Percentiles rank a stretch among this genome's conserved stretches.
Conservation (phyloP, 1,140 invertebrate species). For the Steinernema feltiae region DNA sequence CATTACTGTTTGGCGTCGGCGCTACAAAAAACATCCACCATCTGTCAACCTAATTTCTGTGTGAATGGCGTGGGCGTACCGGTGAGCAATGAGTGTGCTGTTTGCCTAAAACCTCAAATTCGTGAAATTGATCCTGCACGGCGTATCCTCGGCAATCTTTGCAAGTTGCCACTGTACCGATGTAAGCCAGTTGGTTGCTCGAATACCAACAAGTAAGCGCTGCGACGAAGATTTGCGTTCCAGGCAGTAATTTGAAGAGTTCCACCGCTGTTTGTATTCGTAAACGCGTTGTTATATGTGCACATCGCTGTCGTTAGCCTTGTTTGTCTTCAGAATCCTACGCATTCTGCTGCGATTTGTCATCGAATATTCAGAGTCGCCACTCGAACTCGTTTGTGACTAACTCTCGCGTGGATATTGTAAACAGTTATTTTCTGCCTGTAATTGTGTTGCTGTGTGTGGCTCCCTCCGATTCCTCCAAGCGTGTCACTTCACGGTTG, state of each 20-base stretch:
- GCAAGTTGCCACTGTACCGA: no score
- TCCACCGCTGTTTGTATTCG: background rate
- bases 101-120: slow-evolving; percentile 3
- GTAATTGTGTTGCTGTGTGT: background rate
- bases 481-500: background rate
- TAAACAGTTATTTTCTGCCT: background rate
- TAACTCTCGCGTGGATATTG: background rate
- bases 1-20: slow-evolving; percentile 11
- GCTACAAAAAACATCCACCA: slow-evolving; percentile 12
- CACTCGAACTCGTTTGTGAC: background rate
- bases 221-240: no score
- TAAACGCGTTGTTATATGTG: background rate
- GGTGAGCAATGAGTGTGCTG: background rate
- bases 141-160: no score
- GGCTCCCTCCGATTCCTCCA: background rate
- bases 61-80: background rate
- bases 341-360: slow-evolving; percentile 2
- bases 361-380: background rate
- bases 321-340: background rate
- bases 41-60: slow-evolving; percentile 10
- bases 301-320: background rate
- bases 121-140: no score
- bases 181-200: no score
- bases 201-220: no score
- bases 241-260: background rate